Evolutionary conservation across 2,888 invertebrate species (phyloP).

Genomic region (Hirtodrosophila confusa): DNA sequence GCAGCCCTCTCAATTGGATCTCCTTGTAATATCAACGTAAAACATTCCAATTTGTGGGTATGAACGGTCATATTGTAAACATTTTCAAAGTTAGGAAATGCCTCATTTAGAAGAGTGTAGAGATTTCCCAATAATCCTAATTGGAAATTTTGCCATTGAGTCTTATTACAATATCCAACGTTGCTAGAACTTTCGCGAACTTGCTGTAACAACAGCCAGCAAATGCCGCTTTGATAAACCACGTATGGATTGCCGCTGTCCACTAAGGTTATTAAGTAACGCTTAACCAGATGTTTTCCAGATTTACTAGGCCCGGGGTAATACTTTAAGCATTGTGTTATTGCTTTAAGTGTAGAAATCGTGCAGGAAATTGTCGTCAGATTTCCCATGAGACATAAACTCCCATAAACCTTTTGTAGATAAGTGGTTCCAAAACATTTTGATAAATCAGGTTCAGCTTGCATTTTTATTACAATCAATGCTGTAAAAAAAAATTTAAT

Average conservation of each 20-base stretch:
- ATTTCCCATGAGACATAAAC: slow-evolving; percentile 21
- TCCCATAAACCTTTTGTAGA: slow-evolving; percentile 42
- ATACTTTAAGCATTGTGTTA: slow-evolving; percentile 46
- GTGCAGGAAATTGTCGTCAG: slow-evolving; percentile 3
- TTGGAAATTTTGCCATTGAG: slow-evolving; percentile 56
- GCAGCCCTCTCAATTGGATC: slow-evolving; percentile 51
- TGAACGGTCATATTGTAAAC: not conserved
- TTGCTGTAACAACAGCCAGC: slow-evolving; percentile 61
- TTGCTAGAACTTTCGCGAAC: slow-evolving; percentile 19
- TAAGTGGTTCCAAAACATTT: slow-evolving; percentile 47
- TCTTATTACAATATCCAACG: slow-evolving; percentile 4
- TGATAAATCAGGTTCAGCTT: slow-evolving; percentile 28
- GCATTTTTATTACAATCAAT: slow-evolving; percentile 42
- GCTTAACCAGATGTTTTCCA: slow-evolving; percentile 23
- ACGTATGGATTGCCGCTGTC: slow-evolving; percentile 47
- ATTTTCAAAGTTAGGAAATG: slow-evolving; percentile 13
- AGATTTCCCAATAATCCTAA: slow-evolving; percentile 36
- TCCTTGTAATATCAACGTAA: slow-evolving; percentile 26
- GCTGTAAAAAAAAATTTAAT: slow-evolving; percentile 32
- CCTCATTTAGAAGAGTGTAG: slow-evolving; percentile 27
- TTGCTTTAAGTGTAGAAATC: slow-evolving; percentile 27
- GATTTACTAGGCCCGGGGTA: slow-evolving; percentile 58
- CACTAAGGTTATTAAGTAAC: slow-evolving; percentile 35
- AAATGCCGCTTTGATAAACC: slow-evolving; percentile 45
- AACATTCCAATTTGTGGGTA: slow-evolving; percentile 16